Conservation (phyloP, 2,797 vertebrate species). For the Nothura maculosa region DNA sequence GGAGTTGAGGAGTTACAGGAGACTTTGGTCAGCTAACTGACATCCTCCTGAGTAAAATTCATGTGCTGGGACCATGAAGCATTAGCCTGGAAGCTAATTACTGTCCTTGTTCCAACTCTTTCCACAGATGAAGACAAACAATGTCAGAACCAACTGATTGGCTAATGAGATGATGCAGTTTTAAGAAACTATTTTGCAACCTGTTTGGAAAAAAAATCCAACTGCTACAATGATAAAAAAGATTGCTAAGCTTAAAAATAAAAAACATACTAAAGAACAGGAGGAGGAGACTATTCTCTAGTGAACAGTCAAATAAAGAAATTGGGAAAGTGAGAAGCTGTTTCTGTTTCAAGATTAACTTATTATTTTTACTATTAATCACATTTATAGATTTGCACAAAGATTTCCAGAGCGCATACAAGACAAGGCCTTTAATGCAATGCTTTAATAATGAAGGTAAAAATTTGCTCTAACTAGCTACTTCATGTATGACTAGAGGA, state of each 20-base stretch:
- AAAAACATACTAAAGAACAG: background rate
- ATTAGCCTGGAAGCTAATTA: constrained; percentile 32
- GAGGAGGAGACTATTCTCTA: background rate
- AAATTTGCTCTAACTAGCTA: constrained; percentile 1
- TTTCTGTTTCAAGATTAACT: constrained; percentile 34
- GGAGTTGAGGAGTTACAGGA: background rate
- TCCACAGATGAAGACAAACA: constrained; percentile 49
- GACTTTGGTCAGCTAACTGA: constrained; percentile 34
- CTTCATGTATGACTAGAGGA: constrained; percentile 1
- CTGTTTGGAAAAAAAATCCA: constrained; percentile 6
- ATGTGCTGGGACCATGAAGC: rapidly evolving
- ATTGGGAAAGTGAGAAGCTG: constrained; percentile 52
- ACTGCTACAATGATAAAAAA: background rate
- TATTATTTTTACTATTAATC: constrained; percentile 48
- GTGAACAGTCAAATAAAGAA: constrained; percentile 1
- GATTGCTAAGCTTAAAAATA: background rate
- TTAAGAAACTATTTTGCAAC: background rate
- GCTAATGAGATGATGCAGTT: background rate
- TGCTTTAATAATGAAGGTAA: constrained; percentile 12
- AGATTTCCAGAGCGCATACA: constrained; percentile 6
- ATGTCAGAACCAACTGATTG: constrained; percentile 37
- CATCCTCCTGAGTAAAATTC: constrained; percentile 5
- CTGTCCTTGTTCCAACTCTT: constrained; percentile 42
- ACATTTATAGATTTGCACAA: background rate
- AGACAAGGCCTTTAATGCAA: background rate